Evolutionary conservation across 2,888 invertebrate species (phyloP), one percentile per base, ranked within the genome.

Genomic region (Nomada lathburiana): DNA sequence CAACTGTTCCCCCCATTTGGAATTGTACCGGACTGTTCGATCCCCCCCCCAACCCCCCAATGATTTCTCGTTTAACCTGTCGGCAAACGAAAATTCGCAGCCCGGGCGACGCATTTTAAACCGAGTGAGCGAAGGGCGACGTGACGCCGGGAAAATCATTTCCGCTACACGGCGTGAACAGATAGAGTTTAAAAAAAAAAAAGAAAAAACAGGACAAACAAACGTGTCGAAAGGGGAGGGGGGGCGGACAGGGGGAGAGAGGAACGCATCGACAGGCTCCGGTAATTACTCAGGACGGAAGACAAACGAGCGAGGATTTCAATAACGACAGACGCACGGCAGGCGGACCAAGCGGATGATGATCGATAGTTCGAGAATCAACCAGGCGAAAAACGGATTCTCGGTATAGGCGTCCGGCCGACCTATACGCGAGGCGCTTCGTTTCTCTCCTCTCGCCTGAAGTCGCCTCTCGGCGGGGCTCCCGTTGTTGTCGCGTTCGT

Each of bases 221-320:
- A 7, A 36, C 36, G 44, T 16, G 23, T 47, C 26, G 36, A 13
- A 42, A 16, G 63, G 63, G 47, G 36, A 13, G 20, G 9, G 63
- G 63, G 47, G 18, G 36, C 1, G 36, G 36, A 7, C 7, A 36
- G 26, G 50, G 7, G 50, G 11, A 26, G 26, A 16, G 18, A 18
- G 64, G 26, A 29, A 36, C 67, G 67, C 67, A 36, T 67, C 20
- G 67, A 67, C 36, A 52, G 44, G 65, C 26, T 57, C 65, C 60
- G 82, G 77, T 83, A 83, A 83, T 83, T 83, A 83, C 83, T 82
- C 83, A 82, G 82, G 60, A 47, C 64, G 59, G 82, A 83, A 82
- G 83, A 83, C 64, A 82, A 81, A 79, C 78, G 84, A 76, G 72
- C 76, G 60, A 65, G 76, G 77, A 87, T 82, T 83, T 76, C 84